Evolutionary conservation across 1,140 invertebrate species (phyloP), one percentile per base, ranked within the genome.

Genomic region (Ganaspis sp.): DNA sequence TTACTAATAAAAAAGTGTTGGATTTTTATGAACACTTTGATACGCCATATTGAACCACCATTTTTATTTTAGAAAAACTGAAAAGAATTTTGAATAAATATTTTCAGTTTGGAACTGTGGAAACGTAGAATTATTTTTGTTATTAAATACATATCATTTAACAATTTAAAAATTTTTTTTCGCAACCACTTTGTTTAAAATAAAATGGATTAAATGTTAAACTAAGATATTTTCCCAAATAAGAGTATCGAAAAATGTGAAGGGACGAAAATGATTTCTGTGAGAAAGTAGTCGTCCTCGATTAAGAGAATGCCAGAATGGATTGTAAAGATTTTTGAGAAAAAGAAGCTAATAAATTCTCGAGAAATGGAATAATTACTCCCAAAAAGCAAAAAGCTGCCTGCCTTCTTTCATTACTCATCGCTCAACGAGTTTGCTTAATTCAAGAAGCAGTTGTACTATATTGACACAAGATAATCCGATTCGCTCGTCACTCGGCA

Each of bases 391-490:
- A 21, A 64, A 64, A 64, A 64, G 12, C 19, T n/a, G 45, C 45
- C 19, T 17, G 12, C 23, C 1, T 64, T 64, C 58, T 29, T 64
- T 29, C 58, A 64, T 64, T 64, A 64, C 58, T 64, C 23, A 64
- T 64, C 58, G 58, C 15, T 12, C 21, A 64, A 26, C 54, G 21
- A 64, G 54, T 64, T 64, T 23, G 54, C 23, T 64, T 29, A 58
- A 58, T 58, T 58, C 54, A 58, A 58, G 54, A 58, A 58, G 54
- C 58, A 4, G 23, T 64, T 64, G 11, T 40, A 64, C 58, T 23
- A 64, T 64, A 64, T 64, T 64, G 58, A 64, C 58, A 29, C 58
- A 64, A 64, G 58, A 64, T 64, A 64, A 64, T 29, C 58, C 58
- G 58, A 64, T 64, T 64, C 58, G 58, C 23, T 64, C 58, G 23